Conservation (phyloP, 2,797 vertebrate species). For the Falco novaeseelandiae region DNA sequence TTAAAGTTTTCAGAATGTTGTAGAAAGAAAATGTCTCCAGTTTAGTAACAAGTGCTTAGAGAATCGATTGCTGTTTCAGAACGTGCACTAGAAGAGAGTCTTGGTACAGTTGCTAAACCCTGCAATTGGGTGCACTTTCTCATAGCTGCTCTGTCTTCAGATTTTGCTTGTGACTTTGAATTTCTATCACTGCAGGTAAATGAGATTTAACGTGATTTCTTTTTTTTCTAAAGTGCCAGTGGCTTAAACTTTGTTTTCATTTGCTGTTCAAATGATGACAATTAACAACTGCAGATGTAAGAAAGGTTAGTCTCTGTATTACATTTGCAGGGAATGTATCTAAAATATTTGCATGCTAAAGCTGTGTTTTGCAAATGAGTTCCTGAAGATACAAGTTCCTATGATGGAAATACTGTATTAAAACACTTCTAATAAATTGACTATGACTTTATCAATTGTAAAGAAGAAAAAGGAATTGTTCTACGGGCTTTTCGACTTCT, state of each 20-base stretch:
- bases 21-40: constrained; percentile 8
- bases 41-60: constrained; percentile 45
- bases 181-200: constrained; percentile 62
- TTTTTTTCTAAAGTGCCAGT: constrained; percentile 49
- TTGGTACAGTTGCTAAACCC: not conserved
- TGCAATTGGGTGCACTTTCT: constrained; percentile 2
- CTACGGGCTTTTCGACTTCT: constrained; percentile 60
- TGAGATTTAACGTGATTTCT: constrained; percentile 46
- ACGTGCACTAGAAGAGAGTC: not conserved
- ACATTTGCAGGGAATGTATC: constrained; percentile 44
- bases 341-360: constrained; percentile 60
- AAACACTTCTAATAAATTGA: constrained; percentile 53
- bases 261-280: constrained; percentile 65
- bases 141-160: constrained; percentile 34
- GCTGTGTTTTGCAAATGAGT: constrained; percentile 41
- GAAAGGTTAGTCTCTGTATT: constrained; percentile 70
- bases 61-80: constrained; percentile 9
- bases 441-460: constrained; percentile 47
- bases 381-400: constrained; percentile 63
- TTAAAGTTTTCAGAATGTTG: constrained; percentile 33
- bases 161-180: constrained; percentile 60
- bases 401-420: constrained; percentile 47
- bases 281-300: constrained; percentile 66
- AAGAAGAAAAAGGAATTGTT: constrained; percentile 60
- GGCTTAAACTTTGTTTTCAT: constrained; percentile 76